phyloP scores from a whole-genome alignment of 2,888 invertebrate genomes.

The Ichneumon xanthorius region DNA sequence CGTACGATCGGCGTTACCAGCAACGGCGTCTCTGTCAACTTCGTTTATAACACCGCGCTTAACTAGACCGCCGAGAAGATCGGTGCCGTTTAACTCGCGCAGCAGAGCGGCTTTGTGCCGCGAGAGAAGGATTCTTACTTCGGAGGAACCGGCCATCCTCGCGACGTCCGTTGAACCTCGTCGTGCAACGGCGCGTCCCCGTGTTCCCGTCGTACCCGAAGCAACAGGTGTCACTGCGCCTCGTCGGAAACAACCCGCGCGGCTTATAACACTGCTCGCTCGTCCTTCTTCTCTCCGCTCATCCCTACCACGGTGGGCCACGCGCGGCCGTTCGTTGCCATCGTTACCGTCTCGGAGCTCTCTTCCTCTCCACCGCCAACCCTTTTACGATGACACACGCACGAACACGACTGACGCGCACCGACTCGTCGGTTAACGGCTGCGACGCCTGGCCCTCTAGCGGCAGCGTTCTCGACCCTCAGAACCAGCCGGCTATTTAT shows the following conservation, averaged over 20 bases:
- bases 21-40: slow-evolving; percentile 86
- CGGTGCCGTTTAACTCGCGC: slow-evolving; percentile 88
- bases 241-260: slow-evolving; percentile 66
- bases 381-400: not conserved
- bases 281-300: slow-evolving; percentile 62
- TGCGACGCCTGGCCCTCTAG: slow-evolving; percentile 49
- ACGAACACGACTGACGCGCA: slow-evolving; percentile 5
- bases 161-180: slow-evolving; percentile 55
- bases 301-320: slow-evolving; percentile 61
- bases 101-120: slow-evolving; percentile 88
- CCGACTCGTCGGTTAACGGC: not conserved
- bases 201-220: slow-evolving; percentile 63
- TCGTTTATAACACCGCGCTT: slow-evolving; percentile 89
- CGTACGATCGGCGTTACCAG: slow-evolving; percentile 74
- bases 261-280: slow-evolving; percentile 45
- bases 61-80: slow-evolving; percentile 88
- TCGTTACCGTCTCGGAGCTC: slow-evolving; percentile 59
- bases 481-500: not conserved
- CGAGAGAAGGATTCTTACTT: slow-evolving; percentile 87
- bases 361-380: slow-evolving; percentile 9
- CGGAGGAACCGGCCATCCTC: slow-evolving; percentile 86
- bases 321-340: slow-evolving; percentile 64
- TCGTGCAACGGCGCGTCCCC: slow-evolving; percentile 20
- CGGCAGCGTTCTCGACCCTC: slow-evolving; percentile 50
- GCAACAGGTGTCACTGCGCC: slow-evolving; percentile 78